A percentile compares a stretch with the other conserved stretches of the same genome.
phyloP scores from a whole-genome alignment of 2,113 vertebrate species.

The Gila orcuttii region DNA sequence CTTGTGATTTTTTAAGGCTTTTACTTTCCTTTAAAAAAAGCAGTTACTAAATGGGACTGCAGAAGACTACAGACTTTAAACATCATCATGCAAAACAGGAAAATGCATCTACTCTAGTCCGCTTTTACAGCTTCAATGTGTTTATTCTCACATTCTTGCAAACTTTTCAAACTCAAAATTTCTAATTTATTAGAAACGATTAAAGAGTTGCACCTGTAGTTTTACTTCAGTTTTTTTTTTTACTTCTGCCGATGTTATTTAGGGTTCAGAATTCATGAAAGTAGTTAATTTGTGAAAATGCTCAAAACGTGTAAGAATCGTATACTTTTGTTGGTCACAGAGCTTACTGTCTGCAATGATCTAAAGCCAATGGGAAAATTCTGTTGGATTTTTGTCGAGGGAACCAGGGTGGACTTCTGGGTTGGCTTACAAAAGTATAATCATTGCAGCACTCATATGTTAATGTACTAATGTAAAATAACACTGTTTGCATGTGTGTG shows the following conservation, averaged over 20 bases:
- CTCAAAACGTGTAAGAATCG: neutral
- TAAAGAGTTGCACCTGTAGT: neutral
- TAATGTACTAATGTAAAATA: too few species aligned
- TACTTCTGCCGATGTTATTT: too few species aligned
- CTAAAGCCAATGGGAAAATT: neutral
- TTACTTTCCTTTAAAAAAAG: neutral
- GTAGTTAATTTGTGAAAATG: neutral
- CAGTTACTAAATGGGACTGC: neutral
- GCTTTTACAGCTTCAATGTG: neutral
- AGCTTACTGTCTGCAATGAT: neutral
- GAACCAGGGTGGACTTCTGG: neutral
- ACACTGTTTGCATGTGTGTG: too few species aligned
- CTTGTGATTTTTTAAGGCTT: neutral
- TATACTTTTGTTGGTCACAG: neutral
- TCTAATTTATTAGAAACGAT: neutral
- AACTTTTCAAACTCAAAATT: neutral
- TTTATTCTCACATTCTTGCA: neutral
- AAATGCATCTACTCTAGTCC: neutral
- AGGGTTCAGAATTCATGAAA: neutral
- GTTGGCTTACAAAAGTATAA: neutral
- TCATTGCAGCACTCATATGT: neutral
- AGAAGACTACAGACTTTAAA: neutral
- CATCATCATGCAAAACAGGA: neutral
- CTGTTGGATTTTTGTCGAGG: too few species aligned
- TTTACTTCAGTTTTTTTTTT: too few species aligned